Evolutionary conservation across 2,888 invertebrate genomes (phyloP), one percentile per base, ranked within the genome.

Genomic region (Galerucella nymphaeae): DNA sequence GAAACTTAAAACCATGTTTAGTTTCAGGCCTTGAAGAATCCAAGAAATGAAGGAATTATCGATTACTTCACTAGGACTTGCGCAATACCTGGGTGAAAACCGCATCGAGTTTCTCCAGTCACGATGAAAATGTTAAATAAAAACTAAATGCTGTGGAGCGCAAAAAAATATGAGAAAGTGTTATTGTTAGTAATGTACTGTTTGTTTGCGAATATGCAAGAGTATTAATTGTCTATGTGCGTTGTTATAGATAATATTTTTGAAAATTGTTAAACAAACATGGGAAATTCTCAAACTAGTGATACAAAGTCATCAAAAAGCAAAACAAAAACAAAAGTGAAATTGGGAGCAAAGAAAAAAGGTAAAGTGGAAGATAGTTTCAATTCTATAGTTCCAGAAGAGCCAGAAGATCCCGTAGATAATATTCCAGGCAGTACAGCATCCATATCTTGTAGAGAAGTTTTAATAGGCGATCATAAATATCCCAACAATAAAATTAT

Each of bases 271-370:
- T 45, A 53, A 16, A 18, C 6, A 45, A 69, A 53, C 45, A 70
- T 70, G 69, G 69, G 69, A 20, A 70, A 70, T 57, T 63, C 63
- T 38, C 69, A 70, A 65, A 76, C 72, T 55, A 59, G 78, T 53
- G 78, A 78, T 16, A 66, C 75, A 8, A 78, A 78, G 55, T 74
- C 83, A 83, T 87, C 45, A 88, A 89, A 71, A 90, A 89, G 82
- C 88, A 90, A 89, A 84, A 85, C 88, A 76, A 90, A 90, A 86
- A 86, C 88, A 80, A 88, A 90, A 79, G 89, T 89, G 76, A 88
- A 88, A 79, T 88, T 89, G 18, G 79, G 84, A 85, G 73, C 88
- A 84, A 83, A 86, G 79, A 82, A 84, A 68, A 82, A 82, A 53
- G 86, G 86, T 79, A 77, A 79, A 30, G 84, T 84, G 69, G 84